Evolutionary conservation across 2,888 invertebrate genomes (phyloP).

Genomic region (Urechis unicinctus): DNA sequence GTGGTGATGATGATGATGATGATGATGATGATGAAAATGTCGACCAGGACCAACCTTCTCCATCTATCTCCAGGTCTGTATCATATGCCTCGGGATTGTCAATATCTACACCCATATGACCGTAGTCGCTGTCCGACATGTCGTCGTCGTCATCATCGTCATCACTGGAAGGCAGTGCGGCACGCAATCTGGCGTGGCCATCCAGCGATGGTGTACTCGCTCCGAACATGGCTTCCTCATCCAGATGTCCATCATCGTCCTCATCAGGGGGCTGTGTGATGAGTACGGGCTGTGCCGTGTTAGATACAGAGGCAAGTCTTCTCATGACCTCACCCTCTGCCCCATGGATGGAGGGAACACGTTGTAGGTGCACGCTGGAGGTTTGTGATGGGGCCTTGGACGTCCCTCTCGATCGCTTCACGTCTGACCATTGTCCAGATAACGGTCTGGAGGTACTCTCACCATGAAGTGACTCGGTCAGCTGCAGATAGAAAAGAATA

Average conservation of each 20-base stretch:
- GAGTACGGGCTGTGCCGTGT: background rate
- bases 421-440: too few relatives aligned
- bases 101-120: slow-evolving; percentile 1
- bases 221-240: too few relatives aligned
- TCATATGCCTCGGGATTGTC: slow-evolving; percentile 31
- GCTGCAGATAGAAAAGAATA: too few relatives aligned
- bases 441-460: too few relatives aligned
- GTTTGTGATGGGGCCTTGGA: background rate
- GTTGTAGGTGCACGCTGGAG: background rate
- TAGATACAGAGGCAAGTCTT: too few relatives aligned
- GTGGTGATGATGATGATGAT: too few relatives aligned
- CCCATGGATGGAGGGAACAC: too few relatives aligned
- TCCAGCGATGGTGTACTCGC: too few relatives aligned
- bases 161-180: background rate
- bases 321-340: too few relatives aligned
- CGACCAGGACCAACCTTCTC: slow-evolving; percentile 25
- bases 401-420: background rate
- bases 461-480: too few relatives aligned
- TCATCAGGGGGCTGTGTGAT: background rate
- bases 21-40: too few relatives aligned
- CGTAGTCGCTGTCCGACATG: background rate
- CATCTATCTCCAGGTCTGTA: slow-evolving; percentile 36
- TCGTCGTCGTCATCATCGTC: background rate
- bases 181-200: background rate
- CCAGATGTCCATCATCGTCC: too few relatives aligned